A percentile compares a stretch with the other conserved stretches of the same genome.
Evolutionary conservation across 2,113 vertebrate genomes (phyloP).

Genomic region (Tauraco erythrolophus): DNA sequence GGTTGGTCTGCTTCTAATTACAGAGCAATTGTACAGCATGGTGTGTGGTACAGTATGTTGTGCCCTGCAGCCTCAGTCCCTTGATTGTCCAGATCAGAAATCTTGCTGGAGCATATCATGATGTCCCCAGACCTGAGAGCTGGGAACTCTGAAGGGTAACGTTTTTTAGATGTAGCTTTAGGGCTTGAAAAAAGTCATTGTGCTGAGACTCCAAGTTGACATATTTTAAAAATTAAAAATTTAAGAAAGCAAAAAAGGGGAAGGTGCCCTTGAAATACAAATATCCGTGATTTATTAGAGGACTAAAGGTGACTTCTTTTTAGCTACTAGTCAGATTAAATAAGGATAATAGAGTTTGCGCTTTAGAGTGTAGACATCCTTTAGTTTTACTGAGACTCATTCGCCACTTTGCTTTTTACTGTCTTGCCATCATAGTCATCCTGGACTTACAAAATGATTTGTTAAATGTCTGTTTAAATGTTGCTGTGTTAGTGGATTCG

Average conservation of each 20-base stretch:
- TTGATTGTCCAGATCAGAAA: background rate
- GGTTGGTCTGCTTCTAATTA: conserved; percentile 38
- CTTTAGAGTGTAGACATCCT: background rate
- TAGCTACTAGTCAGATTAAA: background rate
- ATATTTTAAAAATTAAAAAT: background rate
- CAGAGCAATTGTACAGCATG: background rate
- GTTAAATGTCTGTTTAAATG: background rate
- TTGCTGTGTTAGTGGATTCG: background rate
- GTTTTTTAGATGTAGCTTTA: background rate
- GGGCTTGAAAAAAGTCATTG: background rate
- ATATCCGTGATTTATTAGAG: background rate
- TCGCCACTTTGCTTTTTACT: background rate
- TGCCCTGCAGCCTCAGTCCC: background rate
- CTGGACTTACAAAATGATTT: background rate
- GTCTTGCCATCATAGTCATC: background rate
- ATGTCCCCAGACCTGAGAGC: conserved; percentile 1
- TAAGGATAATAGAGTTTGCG: background rate
- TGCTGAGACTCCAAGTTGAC: background rate
- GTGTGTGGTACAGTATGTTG: background rate
- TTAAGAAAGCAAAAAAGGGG: accelerated
- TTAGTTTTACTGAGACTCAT: background rate
- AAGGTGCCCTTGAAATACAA: background rate
- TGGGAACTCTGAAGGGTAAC: background rate
- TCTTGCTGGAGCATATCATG: background rate
- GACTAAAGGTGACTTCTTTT: background rate